These are phyloP conservation scores for Ivindomyrus marchei DNA, from an alignment of 2,113 vertebrate genomes.

Conservation along the genomic window DNA sequence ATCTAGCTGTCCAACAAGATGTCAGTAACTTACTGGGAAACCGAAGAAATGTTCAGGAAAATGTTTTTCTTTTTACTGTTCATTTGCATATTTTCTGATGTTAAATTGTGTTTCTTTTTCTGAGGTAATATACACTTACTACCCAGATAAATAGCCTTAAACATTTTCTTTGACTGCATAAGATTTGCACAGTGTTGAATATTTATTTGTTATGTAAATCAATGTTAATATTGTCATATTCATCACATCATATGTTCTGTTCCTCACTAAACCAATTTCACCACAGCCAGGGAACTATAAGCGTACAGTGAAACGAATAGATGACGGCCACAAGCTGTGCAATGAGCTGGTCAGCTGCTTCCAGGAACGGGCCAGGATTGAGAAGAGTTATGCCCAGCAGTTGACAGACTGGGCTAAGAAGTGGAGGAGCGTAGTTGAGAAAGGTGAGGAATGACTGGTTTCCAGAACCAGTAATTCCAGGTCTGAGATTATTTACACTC, in stretches of 20 bases:
- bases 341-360: slow-evolving; percentile 90
- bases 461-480: not conserved
- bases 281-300: slow-evolving; percentile 86
- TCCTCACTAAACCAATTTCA: not conserved
- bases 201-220: not conserved
- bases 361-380: slow-evolving; percentile 90
- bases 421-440: slow-evolving; percentile 83
- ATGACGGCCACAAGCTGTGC: slow-evolving; percentile 86
- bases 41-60: not conserved
- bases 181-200: not conserved
- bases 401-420: slow-evolving; percentile 90
- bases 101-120: not conserved
- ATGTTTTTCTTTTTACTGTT: not conserved
- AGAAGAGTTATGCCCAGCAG: slow-evolving; percentile 87
- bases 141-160: not conserved
- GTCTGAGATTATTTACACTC: not conserved
- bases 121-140: not conserved
- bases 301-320: slow-evolving; percentile 83
- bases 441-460: slow-evolving; percentile 62
- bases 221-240: not conserved
- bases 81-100: not conserved
- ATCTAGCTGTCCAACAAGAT: not conserved
- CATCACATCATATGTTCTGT: not conserved
- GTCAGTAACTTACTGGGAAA: not conserved
- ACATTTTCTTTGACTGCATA: not conserved